phyloP scores from a whole-genome alignment of 2,113 vertebrate species.

The Phaethon lepturus region DNA sequence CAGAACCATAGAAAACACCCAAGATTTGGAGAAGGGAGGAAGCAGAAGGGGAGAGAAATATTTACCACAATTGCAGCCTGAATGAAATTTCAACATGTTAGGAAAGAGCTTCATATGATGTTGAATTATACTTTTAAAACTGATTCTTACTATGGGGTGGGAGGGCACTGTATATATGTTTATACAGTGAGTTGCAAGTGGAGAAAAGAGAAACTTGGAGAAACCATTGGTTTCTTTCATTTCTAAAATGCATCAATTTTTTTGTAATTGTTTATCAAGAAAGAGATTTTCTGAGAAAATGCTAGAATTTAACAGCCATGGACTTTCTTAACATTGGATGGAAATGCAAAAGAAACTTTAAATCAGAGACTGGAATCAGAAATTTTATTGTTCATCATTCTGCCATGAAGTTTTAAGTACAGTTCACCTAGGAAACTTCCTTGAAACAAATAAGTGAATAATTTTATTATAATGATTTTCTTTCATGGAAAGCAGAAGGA shows the following conservation, averaged over 20 bases:
- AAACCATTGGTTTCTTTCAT: neutral
- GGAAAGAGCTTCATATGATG: conserved; percentile 7
- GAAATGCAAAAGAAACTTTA: neutral
- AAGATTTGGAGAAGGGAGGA: conserved; percentile 48
- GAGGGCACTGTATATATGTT: neutral
- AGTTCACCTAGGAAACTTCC: neutral
- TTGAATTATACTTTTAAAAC: conserved; percentile 17
- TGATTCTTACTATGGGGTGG: neutral
- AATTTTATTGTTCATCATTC: neutral
- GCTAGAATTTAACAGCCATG: neutral
- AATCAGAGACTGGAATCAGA: neutral
- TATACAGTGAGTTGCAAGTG: neutral
- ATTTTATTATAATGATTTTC: neutral
- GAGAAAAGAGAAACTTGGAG: neutral
- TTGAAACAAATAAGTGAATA: neutral
- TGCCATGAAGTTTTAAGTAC: neutral
- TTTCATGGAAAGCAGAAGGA: neutral
- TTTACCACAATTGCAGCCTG: conserved; percentile 36
- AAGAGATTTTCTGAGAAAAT: neutral
- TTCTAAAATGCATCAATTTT: neutral
- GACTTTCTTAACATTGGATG: neutral
- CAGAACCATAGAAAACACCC: conserved; percentile 66
- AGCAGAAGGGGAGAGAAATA: conserved; percentile 54
- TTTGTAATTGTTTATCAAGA: neutral
- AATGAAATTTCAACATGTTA: conserved; percentile 28